Evolutionary conservation across 2,888 invertebrate species (phyloP).

Genomic region (Anthophora plumipes): DNA sequence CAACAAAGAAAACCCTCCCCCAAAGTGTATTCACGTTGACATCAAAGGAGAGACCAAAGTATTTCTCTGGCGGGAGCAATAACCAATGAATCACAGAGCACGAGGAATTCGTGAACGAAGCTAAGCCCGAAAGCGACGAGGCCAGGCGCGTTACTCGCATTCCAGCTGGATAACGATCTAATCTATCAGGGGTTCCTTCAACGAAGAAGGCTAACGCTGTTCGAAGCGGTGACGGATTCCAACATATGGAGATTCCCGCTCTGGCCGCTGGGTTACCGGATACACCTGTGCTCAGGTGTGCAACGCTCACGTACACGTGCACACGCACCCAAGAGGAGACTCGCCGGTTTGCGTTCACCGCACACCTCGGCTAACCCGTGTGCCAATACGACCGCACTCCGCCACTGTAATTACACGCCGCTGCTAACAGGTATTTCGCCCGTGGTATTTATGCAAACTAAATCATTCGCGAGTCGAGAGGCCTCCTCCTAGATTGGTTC

Average conservation of each 20-base stretch:
- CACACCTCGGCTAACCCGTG: conserved; percentile 65
- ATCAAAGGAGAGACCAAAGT: conserved; percentile 3
- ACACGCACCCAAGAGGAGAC: conserved; percentile 8
- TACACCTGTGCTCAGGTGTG: conserved; percentile 40
- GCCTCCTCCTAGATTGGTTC: not conserved
- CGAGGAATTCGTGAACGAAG: conserved; percentile 38
- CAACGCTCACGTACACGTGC: conserved; percentile 3
- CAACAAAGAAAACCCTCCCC: not conserved
- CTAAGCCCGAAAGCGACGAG: conserved; percentile 24
- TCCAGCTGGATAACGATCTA: conserved; percentile 46
- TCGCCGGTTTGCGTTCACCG: conserved; percentile 59
- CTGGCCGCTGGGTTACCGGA: conserved; percentile 33
- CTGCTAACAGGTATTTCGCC: conserved; percentile 72
- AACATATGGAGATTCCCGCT: conserved; percentile 50
- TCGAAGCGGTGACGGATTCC: conserved; percentile 53
- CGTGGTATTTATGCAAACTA: conserved; percentile 76
- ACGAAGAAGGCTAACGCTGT: conserved; percentile 22
- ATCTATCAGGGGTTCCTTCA: conserved; percentile 41
- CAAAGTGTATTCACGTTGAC: conserved; percentile 2
- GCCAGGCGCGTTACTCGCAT: conserved; percentile 32
- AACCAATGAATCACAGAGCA: conserved; percentile 32
- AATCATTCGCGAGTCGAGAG: conserved; percentile 69
- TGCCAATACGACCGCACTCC: conserved; percentile 71
- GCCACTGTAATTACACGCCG: conserved; percentile 72
- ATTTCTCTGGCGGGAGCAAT: conserved; percentile 7